Evolutionary conservation across 2,113 vertebrate species (phyloP).

Genomic region (Phasianus colchicus): DNA sequence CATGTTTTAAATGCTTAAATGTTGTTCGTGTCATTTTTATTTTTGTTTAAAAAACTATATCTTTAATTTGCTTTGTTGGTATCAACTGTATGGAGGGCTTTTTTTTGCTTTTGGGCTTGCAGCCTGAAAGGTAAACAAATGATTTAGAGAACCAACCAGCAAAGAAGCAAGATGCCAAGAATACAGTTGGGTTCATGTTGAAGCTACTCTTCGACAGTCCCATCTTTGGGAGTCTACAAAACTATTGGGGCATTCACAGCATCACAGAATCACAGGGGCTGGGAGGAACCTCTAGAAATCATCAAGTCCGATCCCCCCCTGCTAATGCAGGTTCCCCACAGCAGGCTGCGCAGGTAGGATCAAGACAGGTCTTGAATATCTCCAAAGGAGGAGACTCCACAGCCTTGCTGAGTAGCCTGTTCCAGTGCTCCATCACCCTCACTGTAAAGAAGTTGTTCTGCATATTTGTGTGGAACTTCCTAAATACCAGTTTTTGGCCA

Average conservation of each 20-base stretch:
- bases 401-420: no score
- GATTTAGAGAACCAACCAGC: neutral
- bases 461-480: no score
- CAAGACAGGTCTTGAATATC: no score
- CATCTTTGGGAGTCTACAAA: neutral
- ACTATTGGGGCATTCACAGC: rapidly evolving
- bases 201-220: neutral
- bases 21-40: neutral
- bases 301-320: no score
- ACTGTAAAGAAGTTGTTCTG: no score
- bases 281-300: no score
- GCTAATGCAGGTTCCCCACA: no score
- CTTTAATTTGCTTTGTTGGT: slow-evolving; percentile 37
- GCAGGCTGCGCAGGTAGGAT: no score
- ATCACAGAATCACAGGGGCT: no score
- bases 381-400: no score
- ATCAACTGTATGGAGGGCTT: neutral
- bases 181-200: neutral
- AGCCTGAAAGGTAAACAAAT: neutral
- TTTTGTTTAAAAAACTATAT: slow-evolving; percentile 29
- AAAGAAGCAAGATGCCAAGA: neutral
- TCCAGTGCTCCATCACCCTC: no score
- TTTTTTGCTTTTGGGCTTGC: neutral
- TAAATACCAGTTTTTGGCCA: no score
- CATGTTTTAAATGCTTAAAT: neutral